Percentiles rank a stretch among this genome's conserved stretches.
phyloP scores from a whole-genome alignment of 2,888 invertebrate species.

The Lacanobia oleracea region DNA sequence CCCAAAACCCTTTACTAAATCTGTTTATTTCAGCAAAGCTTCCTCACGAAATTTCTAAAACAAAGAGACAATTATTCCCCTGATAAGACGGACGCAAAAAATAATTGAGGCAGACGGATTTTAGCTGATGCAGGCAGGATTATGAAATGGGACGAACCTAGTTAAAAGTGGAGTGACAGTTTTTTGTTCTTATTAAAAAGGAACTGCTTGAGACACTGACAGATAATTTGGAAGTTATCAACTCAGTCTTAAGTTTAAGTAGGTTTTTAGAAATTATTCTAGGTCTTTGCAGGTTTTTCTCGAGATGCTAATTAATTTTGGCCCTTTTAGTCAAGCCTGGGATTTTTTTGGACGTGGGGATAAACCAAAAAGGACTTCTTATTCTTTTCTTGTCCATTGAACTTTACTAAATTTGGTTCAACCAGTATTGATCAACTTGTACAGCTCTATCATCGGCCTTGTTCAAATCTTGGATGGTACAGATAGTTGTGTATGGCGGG shows the following conservation, averaged over 20 bases:
- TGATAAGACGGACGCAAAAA: constrained; percentile 57
- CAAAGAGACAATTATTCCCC: constrained; percentile 59
- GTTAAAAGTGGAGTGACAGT: constrained; percentile 27
- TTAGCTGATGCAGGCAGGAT: constrained; percentile 38
- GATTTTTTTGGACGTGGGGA: too few relatives aligned
- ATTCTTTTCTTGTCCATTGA: too few relatives aligned
- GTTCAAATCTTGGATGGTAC: too few relatives aligned
- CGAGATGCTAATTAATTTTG: neutral
- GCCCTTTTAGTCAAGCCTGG: too few relatives aligned
- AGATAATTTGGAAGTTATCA: constrained; percentile 21
- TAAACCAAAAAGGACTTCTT: too few relatives aligned
- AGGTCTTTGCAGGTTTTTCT: neutral
- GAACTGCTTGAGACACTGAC: constrained; percentile 20
- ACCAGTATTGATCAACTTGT: too few relatives aligned
- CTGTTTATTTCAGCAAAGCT: constrained; percentile 56
- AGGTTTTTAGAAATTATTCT: neutral
- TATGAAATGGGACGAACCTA: constrained; percentile 11
- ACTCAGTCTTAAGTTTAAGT: neutral
- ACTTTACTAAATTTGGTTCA: too few relatives aligned
- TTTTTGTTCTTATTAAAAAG: constrained; percentile 8
- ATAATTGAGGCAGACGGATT: constrained; percentile 54
- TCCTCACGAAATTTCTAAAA: constrained; percentile 33
- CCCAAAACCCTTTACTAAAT: constrained; percentile 55
- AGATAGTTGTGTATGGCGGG: too few relatives aligned
- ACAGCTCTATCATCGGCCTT: too few relatives aligned